Conservation (phyloP, 1,140 invertebrate genomes). For the Panagrolaimus sp. region DNA sequence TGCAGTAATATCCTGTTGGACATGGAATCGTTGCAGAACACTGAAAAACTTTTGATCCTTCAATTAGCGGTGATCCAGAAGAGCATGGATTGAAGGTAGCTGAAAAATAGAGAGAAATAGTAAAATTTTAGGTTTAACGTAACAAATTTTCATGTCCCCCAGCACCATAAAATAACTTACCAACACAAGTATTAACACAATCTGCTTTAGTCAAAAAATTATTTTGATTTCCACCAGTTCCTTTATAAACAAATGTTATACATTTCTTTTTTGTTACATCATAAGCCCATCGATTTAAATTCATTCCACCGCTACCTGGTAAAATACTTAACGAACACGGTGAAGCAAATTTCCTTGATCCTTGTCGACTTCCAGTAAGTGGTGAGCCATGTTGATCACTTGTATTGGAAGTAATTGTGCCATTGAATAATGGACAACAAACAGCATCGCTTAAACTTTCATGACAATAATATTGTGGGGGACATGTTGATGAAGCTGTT, state of each 20-base stretch:
- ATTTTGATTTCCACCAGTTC: constrained; percentile 58
- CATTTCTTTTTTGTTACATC: constrained; percentile 34
- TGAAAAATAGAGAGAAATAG: too few relatives aligned
- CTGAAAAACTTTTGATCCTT: neutral
- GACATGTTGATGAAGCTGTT: too few relatives aligned
- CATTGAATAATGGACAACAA: constrained; percentile 5
- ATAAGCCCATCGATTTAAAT: constrained; percentile 1
- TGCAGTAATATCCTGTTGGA: neutral
- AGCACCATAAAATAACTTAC: constrained; percentile 18
- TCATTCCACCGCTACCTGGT: neutral
- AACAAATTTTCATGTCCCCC: neutral
- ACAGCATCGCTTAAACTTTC: too few relatives aligned
- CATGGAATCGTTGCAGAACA: neutral
- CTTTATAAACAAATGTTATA: constrained; percentile 49
- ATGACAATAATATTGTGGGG: too few relatives aligned
- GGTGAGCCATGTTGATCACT: neutral
- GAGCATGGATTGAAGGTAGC: neutral
- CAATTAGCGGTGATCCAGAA: neutral
- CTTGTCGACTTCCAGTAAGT: neutral
- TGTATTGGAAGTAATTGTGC: neutral
- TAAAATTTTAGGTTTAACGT: too few relatives aligned
- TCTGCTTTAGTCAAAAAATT: constrained; percentile 44
- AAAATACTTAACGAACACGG: neutral
- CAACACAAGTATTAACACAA: constrained; percentile 28
- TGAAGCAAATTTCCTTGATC: neutral